Conservation (phyloP, 2,888 invertebrate species). For the Sesamia inferens region DNA sequence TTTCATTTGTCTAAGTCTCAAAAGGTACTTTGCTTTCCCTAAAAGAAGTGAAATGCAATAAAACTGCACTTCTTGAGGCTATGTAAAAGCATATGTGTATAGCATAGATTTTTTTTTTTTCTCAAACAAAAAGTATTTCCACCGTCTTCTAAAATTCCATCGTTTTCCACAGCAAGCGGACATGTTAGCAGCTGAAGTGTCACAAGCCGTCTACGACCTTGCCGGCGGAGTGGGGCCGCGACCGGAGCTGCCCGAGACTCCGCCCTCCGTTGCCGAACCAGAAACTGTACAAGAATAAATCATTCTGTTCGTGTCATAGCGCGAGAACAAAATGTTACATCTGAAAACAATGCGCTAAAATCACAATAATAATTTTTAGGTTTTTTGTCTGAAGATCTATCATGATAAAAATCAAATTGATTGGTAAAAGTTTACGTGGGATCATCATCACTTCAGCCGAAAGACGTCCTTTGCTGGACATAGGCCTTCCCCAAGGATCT, state of each 20-base stretch:
- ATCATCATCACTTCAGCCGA: too few relatives aligned
- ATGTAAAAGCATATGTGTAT: too few relatives aligned
- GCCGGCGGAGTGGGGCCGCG: slow-evolving; percentile 94
- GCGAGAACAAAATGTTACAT: slow-evolving; percentile 45
- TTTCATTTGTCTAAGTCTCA: background rate
- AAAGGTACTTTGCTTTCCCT: background rate
- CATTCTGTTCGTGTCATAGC: slow-evolving; percentile 23
- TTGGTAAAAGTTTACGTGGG: background rate
- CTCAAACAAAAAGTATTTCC: background rate
- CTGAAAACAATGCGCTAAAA: slow-evolving; percentile 7
- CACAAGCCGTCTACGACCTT: slow-evolving; percentile 93
- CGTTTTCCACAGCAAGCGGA: slow-evolving; percentile 90
- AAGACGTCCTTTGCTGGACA: too few relatives aligned
- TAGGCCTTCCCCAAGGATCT: too few relatives aligned
- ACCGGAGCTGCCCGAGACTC: slow-evolving; percentile 79
- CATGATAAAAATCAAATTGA: background rate
- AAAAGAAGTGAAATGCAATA: background rate
- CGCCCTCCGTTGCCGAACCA: background rate
- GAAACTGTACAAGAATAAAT: too few relatives aligned
- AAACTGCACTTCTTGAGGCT: too few relatives aligned
- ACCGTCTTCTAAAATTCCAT: background rate
- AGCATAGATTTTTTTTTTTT: too few relatives aligned
- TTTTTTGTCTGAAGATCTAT: slow-evolving; percentile 26
- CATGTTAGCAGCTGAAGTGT: slow-evolving; percentile 93
- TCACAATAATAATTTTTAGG: slow-evolving; percentile 18